Conservation (phyloP, 1,140 invertebrate genomes). For the Rhynchophorus ferrugineus region DNA sequence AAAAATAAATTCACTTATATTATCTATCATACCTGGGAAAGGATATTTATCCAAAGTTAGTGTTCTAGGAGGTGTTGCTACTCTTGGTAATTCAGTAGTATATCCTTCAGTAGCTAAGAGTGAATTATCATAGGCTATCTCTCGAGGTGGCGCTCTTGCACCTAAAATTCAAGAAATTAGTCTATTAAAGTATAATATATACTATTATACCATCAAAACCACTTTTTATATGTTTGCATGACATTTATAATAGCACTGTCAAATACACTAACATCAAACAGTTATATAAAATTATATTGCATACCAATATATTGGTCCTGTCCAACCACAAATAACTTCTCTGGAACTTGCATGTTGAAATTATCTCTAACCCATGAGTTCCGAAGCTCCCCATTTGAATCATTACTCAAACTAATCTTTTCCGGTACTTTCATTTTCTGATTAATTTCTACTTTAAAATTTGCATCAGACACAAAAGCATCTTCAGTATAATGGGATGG, state of each 20-base stretch:
- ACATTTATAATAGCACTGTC: slow-evolving; percentile 9
- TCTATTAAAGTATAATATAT: slow-evolving; percentile 1
- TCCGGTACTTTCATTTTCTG: slow-evolving; percentile 73
- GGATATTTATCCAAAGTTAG: slow-evolving; percentile 74
- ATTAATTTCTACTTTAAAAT: slow-evolving; percentile 66
- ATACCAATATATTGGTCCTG: slow-evolving; percentile 71
- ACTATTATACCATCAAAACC: too few relatives aligned
- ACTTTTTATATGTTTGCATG: too few relatives aligned
- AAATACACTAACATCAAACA: too few relatives aligned
- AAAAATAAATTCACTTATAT: not conserved
- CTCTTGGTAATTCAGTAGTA: slow-evolving; percentile 52
- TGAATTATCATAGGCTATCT: slow-evolving; percentile 76
- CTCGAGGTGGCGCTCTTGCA: slow-evolving; percentile 69
- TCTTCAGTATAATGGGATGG: slow-evolving; percentile 44
- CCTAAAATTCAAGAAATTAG: slow-evolving; percentile 42
- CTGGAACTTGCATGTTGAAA: slow-evolving; percentile 84
- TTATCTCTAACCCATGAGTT: slow-evolving; percentile 63
- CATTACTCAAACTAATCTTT: slow-evolving; percentile 61
- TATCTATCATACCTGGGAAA: slow-evolving; percentile 49
- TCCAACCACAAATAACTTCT: slow-evolving; percentile 77
- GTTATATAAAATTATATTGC: too few relatives aligned
- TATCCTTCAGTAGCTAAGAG: slow-evolving; percentile 55
- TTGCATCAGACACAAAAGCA: slow-evolving; percentile 57
- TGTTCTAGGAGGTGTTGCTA: slow-evolving; percentile 73
- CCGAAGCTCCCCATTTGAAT: slow-evolving; percentile 50